Percentiles rank a stretch among this genome's conserved stretches.
Evolutionary conservation across 2,888 invertebrate species (phyloP).

Genomic region (Drosophila buzzatii): DNA sequence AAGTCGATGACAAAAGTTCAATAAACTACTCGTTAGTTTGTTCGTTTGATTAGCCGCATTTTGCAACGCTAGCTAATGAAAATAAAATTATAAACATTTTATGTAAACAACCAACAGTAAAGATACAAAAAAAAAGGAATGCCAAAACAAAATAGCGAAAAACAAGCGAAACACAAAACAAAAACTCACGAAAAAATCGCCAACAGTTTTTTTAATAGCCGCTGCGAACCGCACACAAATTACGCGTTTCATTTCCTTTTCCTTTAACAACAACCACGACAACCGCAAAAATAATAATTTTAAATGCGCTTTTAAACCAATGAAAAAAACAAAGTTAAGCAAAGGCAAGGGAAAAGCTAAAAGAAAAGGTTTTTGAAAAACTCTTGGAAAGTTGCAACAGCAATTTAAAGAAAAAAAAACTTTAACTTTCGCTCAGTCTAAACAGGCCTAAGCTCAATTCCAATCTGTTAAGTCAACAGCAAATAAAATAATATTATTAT

Average conservation of each 20-base stretch:
- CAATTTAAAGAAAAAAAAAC: not conserved
- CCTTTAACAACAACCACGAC: slow-evolving; percentile 49
- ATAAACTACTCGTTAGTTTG: slow-evolving; percentile 50
- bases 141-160: slow-evolving; percentile 17
- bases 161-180: slow-evolving; percentile 36
- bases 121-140: slow-evolving; percentile 21
- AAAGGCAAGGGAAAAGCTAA: slow-evolving; percentile 14
- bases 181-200: slow-evolving; percentile 44
- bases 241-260: slow-evolving; percentile 78
- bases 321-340: slow-evolving; percentile 16
- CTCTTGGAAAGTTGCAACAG: slow-evolving; percentile 3
- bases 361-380: slow-evolving; percentile 17
- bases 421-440: slow-evolving; percentile 13
- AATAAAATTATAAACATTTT: slow-evolving; percentile 80
- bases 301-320: slow-evolving; percentile 48
- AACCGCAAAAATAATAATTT: slow-evolving; percentile 48
- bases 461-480: slow-evolving; percentile 5
- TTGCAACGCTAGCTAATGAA: slow-evolving; percentile 73
- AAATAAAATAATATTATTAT: slow-evolving; percentile 33
- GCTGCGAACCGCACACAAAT: slow-evolving; percentile 66
- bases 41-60: slow-evolving; percentile 50
- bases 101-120: slow-evolving; percentile 61
- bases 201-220: slow-evolving; percentile 64
- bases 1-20: slow-evolving; percentile 69
- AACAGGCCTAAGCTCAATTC: not conserved